Evolutionary conservation across 2,888 invertebrate species (phyloP).

Genomic region (Chydorus sphaericus): DNA sequence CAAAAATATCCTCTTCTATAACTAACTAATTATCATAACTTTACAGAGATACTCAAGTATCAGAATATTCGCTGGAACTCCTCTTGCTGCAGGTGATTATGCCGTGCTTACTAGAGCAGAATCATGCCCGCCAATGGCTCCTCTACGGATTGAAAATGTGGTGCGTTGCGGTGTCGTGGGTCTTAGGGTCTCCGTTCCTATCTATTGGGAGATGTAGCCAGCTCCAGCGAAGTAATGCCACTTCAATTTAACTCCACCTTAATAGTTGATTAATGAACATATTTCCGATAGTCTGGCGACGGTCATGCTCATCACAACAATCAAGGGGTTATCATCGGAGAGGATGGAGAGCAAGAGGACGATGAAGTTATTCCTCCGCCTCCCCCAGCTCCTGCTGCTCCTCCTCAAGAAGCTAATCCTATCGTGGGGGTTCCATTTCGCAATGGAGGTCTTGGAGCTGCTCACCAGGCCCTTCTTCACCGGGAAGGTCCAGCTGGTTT

Average conservation of each 20-base stretch:
- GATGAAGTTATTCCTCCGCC: constrained; percentile 1
- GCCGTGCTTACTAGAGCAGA: constrained; percentile 89
- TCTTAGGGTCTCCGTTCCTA: constrained; percentile 79
- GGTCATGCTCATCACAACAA: not conserved
- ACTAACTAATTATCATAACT: constrained; percentile 9
- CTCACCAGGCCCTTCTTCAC: constrained; percentile 75
- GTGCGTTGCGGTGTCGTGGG: constrained; percentile 71
- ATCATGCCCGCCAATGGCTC: constrained; percentile 86
- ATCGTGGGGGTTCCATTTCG: constrained; percentile 11
- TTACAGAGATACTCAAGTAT: constrained; percentile 56
- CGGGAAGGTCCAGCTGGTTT: constrained; percentile 60
- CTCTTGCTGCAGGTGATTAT: constrained; percentile 83
- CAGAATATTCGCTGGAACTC: constrained; percentile 85
- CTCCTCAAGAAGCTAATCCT: not conserved
- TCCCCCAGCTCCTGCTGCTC: not conserved
- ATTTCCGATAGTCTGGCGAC: constrained; percentile 3
- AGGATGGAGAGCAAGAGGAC: constrained; percentile 16
- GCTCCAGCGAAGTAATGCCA: constrained; percentile 7
- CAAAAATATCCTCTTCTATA: not conserved
- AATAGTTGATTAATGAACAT: no score
- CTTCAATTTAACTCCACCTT: not conserved
- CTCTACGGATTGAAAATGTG: constrained; percentile 75
- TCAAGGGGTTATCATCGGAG: constrained; percentile 13
- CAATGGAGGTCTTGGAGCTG: constrained; percentile 42
- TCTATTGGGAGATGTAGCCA: constrained; percentile 53